phyloP scores from a whole-genome alignment of 2,113 vertebrate species.

The Myxocyprinus asiaticus region DNA sequence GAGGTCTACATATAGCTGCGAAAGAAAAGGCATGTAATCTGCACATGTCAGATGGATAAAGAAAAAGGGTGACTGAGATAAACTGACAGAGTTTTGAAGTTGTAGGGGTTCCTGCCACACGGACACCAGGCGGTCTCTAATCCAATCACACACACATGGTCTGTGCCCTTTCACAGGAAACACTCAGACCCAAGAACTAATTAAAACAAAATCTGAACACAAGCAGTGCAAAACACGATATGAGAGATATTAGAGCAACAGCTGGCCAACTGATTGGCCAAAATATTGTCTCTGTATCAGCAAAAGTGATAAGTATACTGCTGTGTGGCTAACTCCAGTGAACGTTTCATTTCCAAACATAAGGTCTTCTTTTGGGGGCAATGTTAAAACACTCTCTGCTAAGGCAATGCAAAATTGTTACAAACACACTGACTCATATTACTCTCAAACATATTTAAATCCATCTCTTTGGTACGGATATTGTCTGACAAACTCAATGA shows the following conservation, averaged over 20 bases:
- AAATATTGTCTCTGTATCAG: neutral
- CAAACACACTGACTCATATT: neutral
- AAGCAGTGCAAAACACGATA: slow-evolving; percentile 61
- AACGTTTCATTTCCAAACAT: neutral
- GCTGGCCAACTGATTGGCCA: neutral
- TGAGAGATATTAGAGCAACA: slow-evolving; percentile 11
- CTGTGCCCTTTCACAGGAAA: slow-evolving; percentile 77
- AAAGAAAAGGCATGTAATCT: neutral
- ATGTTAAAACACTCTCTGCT: too few species aligned
- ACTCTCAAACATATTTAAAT: neutral
- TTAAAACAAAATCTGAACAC: slow-evolving; percentile 73
- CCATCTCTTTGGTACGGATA: neutral
- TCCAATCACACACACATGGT: slow-evolving; percentile 74
- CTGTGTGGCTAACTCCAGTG: neutral
- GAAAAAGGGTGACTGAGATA: slow-evolving; percentile 22
- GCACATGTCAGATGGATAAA: slow-evolving; percentile 21
- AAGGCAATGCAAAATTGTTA: neutral
- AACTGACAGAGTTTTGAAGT: slow-evolving; percentile 56
- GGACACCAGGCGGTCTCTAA: slow-evolving; percentile 71
- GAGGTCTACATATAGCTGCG: neutral
- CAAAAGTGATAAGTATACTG: too few species aligned
- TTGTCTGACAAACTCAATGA: neutral
- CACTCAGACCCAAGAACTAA: slow-evolving; percentile 65
- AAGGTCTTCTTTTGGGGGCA: neutral
- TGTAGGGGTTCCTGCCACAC: slow-evolving; percentile 59